Base-by-base conservation (phyloP, 2,113 vertebrate species). In the Coregonus clupeaformis region DNA sequence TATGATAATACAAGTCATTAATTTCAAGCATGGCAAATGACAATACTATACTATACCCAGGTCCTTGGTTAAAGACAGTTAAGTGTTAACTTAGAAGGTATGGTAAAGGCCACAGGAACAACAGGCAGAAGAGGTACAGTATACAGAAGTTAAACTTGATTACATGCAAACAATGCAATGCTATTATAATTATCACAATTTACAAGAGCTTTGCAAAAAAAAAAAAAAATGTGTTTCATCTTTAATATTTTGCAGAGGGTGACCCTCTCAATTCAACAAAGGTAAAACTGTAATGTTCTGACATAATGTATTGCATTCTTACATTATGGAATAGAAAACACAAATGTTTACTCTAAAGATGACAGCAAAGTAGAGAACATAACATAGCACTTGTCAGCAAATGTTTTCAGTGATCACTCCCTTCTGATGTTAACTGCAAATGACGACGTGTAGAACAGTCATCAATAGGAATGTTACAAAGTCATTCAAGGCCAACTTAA, bases 131-230 rank as follows among this genome's bases (percentile, higher is more conserved):
- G 72, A 83, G 36, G 65, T 47, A 60, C 68, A 71, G 36, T 42
- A 84, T 82, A 79, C n/a, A 80, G 82, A 84, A 80, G 47, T 12
- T 49, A 68, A 89, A 75, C 30, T 69, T 4, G 57, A 77, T 72
- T 59, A 71, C 77, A 84, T 82, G 77, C 76, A 82, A 81, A 85
- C 76, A 75, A 82, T 71, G 74, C 74, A 68, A 68, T 67, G 77
- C 14, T 65, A 72, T 66, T 42, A 42, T 42, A 77, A 83, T 76
- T 47, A 74, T 71, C 2, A 82, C 69, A 78, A 77, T 27, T 14
- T 74, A 79, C 66, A 77, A 64, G 45, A 82, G 66, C 3, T 32
- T 49, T 71, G 78, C 69, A 42, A 32, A 60, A 62, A 25, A 62
- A 20, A 20, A 3, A n/a, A 24, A 11, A 22, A 25, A 57, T 42